phyloP scores from a whole-genome alignment of 2,888 invertebrate genomes.

The Apoderus coryli region DNA sequence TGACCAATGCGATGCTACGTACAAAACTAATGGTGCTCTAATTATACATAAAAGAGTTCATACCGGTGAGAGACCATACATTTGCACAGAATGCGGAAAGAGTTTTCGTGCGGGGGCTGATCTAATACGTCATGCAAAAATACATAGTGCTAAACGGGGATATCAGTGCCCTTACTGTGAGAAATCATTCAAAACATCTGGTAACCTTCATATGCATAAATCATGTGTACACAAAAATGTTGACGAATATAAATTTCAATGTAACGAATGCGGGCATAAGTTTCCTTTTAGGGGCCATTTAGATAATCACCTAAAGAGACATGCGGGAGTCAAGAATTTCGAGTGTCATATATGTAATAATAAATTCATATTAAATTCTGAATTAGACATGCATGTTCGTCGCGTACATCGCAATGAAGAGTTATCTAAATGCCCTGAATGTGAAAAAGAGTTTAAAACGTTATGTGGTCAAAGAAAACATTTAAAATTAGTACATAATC shows the following conservation, averaged over 20 bases:
- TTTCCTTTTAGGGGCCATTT: conserved; percentile 23
- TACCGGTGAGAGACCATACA: conserved; percentile 21
- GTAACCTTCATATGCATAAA: conserved; percentile 21
- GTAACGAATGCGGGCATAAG: conserved; percentile 19
- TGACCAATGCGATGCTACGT: conserved; percentile 21
- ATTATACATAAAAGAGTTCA: conserved; percentile 22
- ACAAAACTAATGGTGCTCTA: conserved; percentile 20
- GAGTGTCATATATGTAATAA: conserved; percentile 27
- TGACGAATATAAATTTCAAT: conserved; percentile 22
- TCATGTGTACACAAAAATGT: conserved; percentile 23
- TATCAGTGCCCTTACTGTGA: conserved; percentile 21
- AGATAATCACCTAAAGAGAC: conserved; percentile 20
- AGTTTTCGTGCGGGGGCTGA: conserved; percentile 23
- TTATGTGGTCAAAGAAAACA: conserved; percentile 21
- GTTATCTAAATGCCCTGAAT: conserved; percentile 20
- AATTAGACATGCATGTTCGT: conserved; percentile 20
- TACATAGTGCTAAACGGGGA: conserved; percentile 20
- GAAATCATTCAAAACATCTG: conserved; percentile 22
- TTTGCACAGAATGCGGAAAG: conserved; percentile 27
- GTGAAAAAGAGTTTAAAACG: conserved; percentile 22
- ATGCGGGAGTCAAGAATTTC: conserved; percentile 26
- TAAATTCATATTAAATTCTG: conserved; percentile 24
- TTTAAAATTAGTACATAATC: conserved; percentile 21
- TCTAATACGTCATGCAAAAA: conserved; percentile 22
- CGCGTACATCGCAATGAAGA: conserved; percentile 22